Percentiles rank a stretch among this genome's conserved stretches.
Evolutionary conservation across 2,888 invertebrate genomes (phyloP).

Genomic region (Andrena bicolor): DNA sequence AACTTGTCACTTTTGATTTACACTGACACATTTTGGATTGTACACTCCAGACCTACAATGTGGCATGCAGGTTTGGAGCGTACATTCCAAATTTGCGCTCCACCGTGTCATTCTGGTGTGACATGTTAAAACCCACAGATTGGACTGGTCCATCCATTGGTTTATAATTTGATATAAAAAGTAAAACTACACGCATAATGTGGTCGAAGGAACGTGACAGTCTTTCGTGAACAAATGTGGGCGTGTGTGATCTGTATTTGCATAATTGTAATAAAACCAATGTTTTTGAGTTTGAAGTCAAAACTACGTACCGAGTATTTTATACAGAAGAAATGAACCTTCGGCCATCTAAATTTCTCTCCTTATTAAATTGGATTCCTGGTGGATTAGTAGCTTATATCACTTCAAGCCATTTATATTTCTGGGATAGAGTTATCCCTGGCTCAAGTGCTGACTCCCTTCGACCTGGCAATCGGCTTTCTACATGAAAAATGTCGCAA

Average conservation of each 20-base stretch:
- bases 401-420: background rate
- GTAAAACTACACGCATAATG: too few species aligned
- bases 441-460: background rate
- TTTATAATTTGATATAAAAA: too few species aligned
- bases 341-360: too few species aligned
- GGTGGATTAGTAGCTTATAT: background rate
- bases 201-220: too few species aligned
- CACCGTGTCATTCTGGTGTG: background rate
- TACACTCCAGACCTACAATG: background rate
- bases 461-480: background rate
- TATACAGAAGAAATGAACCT: too few species aligned
- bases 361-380: too few species aligned
- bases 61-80: background rate
- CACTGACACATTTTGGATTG: background rate
- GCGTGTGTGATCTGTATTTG: too few species aligned
- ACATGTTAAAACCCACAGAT: background rate
- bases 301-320: too few species aligned
- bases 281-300: too few species aligned
- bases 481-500: constrained; percentile 2
- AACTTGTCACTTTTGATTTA: background rate
- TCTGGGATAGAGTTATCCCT: background rate
- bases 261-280: too few species aligned
- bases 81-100: background rate
- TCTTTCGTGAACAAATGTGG: too few species aligned
- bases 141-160: too few species aligned